These are phyloP conservation scores for Tauraco hartlaubi DNA, from an alignment of 2,797 vertebrate species.

Conservation along the genomic window DNA sequence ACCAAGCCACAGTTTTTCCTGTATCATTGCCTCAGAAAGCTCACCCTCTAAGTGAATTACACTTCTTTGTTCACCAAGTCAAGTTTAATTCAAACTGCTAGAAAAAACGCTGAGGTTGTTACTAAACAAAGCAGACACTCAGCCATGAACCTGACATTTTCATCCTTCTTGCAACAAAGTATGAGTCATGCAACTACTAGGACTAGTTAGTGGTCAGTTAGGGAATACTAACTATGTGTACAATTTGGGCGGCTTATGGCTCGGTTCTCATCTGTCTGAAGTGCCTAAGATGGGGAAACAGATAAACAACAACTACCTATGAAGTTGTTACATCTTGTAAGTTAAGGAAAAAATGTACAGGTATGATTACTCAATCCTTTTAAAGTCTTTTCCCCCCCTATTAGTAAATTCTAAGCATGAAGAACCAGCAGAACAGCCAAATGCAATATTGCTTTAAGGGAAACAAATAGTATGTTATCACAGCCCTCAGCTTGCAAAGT, in stretches of 20 bases:
- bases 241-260: neutral
- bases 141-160: neutral
- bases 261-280: neutral
- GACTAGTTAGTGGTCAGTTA: neutral
- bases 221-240: neutral
- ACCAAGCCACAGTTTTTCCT: neutral
- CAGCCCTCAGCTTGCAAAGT: neutral
- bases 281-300: neutral
- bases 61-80: neutral
- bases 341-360: neutral
- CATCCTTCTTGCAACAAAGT: neutral
- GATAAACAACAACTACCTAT: neutral
- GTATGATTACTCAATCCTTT: neutral
- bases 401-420: slow-evolving; percentile 14
- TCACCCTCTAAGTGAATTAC: neutral
- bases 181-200: neutral
- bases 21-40: neutral
- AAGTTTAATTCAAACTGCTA: neutral
- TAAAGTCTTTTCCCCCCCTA: neutral
- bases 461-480: slow-evolving; percentile 2
- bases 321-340: neutral
- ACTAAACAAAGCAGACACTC: neutral
- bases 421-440: neutral
- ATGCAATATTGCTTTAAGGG: neutral
- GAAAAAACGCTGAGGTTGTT: neutral